Conservation (phyloP, 1,140 invertebrate species). For the Hyphantria cunea region DNA sequence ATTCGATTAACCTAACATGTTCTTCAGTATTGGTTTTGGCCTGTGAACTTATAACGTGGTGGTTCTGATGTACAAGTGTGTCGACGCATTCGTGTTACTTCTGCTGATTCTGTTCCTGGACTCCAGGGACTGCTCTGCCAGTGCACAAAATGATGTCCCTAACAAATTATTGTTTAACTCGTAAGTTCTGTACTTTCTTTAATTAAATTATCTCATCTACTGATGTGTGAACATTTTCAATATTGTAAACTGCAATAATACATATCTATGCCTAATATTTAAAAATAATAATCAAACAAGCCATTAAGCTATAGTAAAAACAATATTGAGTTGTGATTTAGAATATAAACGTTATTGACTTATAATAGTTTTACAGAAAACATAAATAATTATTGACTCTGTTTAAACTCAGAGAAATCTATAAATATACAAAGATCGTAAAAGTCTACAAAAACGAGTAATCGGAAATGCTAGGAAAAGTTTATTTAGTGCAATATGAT, state of each 20-base stretch:
- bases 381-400: too few relatives aligned
- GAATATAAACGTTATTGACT: too few relatives aligned
- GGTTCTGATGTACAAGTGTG: constrained; percentile 75
- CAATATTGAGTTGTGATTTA: neutral
- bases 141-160: constrained; percentile 61
- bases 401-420: too few relatives aligned
- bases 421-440: constrained; percentile 11
- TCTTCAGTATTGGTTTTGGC: constrained; percentile 12
- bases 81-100: constrained; percentile 53
- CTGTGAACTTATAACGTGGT: constrained; percentile 39
- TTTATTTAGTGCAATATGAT: neutral
- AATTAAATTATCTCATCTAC: constrained; percentile 8
- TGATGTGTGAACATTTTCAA: neutral
- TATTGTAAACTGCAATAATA: too few relatives aligned
- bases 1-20: constrained; percentile 27
- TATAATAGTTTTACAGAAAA: too few relatives aligned
- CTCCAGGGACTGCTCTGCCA: constrained; percentile 64
- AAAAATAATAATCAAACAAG: too few relatives aligned
- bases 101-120: constrained; percentile 62
- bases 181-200: constrained; percentile 46
- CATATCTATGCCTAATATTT: too few relatives aligned
- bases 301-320: neutral
- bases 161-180: constrained; percentile 70
- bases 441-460: constrained; percentile 16
- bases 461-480: constrained; percentile 19